Conservation (phyloP, 2,113 vertebrate genomes). For the Pan paniscus region DNA sequence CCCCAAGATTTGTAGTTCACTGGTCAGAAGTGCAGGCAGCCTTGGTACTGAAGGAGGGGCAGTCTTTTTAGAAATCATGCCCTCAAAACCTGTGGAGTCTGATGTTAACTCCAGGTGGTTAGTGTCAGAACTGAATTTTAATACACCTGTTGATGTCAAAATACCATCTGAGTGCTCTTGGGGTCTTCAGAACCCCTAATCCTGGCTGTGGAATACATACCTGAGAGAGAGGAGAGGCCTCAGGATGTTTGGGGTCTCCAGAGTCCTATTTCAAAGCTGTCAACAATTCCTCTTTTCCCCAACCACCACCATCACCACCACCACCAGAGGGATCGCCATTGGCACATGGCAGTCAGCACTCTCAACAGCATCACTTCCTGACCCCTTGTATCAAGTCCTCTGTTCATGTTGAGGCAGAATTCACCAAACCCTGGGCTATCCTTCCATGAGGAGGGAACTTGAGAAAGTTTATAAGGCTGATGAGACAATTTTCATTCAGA, state of each 20-base stretch:
- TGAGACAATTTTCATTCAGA: not conserved
- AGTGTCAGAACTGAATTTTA: not conserved
- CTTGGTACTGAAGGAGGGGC: not conserved
- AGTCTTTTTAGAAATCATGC: not conserved
- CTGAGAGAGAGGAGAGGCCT: not conserved
- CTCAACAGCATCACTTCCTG: not conserved
- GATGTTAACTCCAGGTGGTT: not conserved
- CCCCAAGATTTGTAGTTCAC: not conserved
- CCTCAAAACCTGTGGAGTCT: not conserved
- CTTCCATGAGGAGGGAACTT: not conserved
- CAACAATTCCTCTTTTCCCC: not conserved
- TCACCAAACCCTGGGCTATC: not conserved
- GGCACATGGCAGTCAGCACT: not conserved
- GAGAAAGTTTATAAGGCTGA: not conserved
- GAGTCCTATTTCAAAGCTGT: not conserved
- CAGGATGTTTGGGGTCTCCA: not conserved
- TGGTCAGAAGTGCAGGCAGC: not conserved
- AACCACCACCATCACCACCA: too few relatives aligned
- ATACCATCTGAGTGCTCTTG: not conserved
- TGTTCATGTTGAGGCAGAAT: not conserved
- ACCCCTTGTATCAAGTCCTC: not conserved
- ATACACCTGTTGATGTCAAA: not conserved
- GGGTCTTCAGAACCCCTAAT: not conserved
- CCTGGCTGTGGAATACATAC: not conserved
- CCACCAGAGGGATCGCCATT: too few relatives aligned